Evolutionary conservation across 2,797 vertebrate genomes (phyloP).

Genomic region (Lophotriccus pileatus): DNA sequence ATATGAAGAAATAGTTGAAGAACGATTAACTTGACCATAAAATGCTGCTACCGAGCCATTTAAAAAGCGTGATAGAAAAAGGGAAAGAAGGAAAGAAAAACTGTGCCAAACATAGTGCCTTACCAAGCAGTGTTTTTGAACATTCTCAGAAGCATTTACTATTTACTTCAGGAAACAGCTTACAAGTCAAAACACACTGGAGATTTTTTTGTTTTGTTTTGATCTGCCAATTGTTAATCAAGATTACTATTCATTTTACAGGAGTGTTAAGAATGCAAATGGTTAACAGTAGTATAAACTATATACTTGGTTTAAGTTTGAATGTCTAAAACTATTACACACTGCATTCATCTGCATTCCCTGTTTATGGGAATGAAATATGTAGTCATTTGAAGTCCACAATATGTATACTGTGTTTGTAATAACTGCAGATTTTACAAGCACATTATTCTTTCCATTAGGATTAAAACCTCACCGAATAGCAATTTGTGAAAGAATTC

Average conservation of each 20-base stretch:
- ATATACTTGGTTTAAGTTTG: conserved; percentile 72
- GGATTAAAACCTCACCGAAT: conserved; percentile 86
- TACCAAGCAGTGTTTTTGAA: neutral
- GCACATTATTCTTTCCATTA: conserved; percentile 89
- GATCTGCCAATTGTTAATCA: conserved; percentile 66
- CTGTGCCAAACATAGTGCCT: neutral
- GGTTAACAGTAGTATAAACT: conserved; percentile 75
- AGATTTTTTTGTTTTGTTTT: conserved; percentile 17
- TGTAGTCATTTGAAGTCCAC: conserved; percentile 82
- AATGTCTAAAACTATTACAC: conserved; percentile 76
- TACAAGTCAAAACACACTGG: conserved; percentile 8
- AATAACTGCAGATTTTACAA: conserved; percentile 88
- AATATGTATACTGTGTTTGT: conserved; percentile 84
- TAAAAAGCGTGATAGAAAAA: neutral
- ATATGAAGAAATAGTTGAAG: neutral
- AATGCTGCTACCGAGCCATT: neutral
- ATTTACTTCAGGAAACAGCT: conserved; percentile 54
- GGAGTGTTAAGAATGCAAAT: conserved; percentile 77
- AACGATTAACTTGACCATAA: neutral
- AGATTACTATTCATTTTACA: conserved; percentile 70
- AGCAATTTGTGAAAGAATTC: conserved; percentile 89
- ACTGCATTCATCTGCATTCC: conserved; percentile 76
- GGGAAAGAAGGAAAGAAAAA: neutral
- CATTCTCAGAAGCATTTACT: conserved; percentile 27
- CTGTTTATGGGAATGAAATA: conserved; percentile 83